Base-by-base conservation (phyloP, 2,797 vertebrate species). In the Darevskia nairensis region DNA sequence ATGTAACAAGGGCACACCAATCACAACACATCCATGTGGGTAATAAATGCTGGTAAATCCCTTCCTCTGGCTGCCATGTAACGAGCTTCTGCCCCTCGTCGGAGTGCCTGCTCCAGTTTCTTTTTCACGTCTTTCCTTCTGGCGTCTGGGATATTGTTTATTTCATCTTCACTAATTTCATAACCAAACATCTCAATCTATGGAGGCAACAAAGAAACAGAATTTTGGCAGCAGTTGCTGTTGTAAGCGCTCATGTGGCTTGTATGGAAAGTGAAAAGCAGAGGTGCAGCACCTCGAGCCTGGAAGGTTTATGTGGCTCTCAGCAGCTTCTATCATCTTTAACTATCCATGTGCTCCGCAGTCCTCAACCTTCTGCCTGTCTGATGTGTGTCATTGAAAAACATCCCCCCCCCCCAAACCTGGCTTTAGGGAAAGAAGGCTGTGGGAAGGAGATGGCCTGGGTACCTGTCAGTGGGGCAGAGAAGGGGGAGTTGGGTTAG, bases 111-210 rank as follows among this genome's bases (percentile, higher is more conserved):
- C 15, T 19, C 82, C 84, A 87, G 44, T 89, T 90, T 93, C 44
- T 80, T 91, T 35, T 41, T n/a, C 27, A 89, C 4, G 4, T n/a
- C 7, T 25, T 90, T 19, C 87, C 66, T 78, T 32, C 25, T 4
- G 0, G 78, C 39, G 6, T 92, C 44, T 3, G 55, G 55, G 8
- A 82, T 88, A 59, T 69, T 0, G 4, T 92, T 46, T 27, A 94
- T 61, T 23, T 88, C 46, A 80, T 90, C 71, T 19, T 2, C 68
- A 25, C 84, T 91, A 75, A 64, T 23, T 35, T 93, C 81, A 79
- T 82, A 71, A 3, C 91, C 92, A 84, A 81, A 35, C 3, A 85
- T 21, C 75, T 92, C 61, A 35, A 89, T 84, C 61, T 72, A 17
- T 46, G 9, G 59, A 74, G 44, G 80, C 55, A 80, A 85, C 86